Conservation (phyloP, 2,888 invertebrate species). For the Halictus ligatus region DNA sequence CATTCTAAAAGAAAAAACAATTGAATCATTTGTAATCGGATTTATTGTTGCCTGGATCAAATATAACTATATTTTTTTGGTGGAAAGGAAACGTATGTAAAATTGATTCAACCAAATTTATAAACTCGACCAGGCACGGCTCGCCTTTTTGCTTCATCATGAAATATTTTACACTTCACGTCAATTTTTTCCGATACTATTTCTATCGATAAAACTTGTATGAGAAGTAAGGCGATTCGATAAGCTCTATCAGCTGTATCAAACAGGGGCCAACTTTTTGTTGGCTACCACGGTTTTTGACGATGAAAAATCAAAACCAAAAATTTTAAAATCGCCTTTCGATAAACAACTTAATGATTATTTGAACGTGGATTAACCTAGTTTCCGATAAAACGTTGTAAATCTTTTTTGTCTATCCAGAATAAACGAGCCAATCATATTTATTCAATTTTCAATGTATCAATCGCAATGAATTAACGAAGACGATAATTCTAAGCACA, state of each 20-base stretch:
- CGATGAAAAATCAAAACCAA: background rate
- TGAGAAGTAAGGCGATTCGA: slow-evolving; percentile 47
- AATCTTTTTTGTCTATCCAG: background rate
- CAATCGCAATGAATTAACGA: background rate
- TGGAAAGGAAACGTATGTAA: slow-evolving; percentile 24
- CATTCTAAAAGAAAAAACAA: background rate
- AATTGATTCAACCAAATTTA: slow-evolving; percentile 38
- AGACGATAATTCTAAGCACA: background rate
- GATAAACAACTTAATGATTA: background rate
- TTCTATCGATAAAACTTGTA: slow-evolving; percentile 46
- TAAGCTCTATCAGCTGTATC: slow-evolving; percentile 24
- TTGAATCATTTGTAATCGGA: background rate
- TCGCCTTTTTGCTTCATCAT: slow-evolving; percentile 37
- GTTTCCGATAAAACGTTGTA: background rate
- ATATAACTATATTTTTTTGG: slow-evolving; percentile 5
- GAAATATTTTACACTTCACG: slow-evolving; percentile 43
- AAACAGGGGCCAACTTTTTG: background rate
- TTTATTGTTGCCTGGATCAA: background rate
- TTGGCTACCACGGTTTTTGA: background rate
- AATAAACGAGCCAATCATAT: background rate
- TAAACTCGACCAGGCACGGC: slow-evolving; percentile 39
- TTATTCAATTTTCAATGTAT: background rate
- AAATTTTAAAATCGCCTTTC: background rate
- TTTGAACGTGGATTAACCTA: background rate
- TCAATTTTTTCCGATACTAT: slow-evolving; percentile 41